These are phyloP conservation scores for Buceros bicornis DNA, from an alignment of 2,797 vertebrate genomes.

Conservation along the genomic window DNA sequence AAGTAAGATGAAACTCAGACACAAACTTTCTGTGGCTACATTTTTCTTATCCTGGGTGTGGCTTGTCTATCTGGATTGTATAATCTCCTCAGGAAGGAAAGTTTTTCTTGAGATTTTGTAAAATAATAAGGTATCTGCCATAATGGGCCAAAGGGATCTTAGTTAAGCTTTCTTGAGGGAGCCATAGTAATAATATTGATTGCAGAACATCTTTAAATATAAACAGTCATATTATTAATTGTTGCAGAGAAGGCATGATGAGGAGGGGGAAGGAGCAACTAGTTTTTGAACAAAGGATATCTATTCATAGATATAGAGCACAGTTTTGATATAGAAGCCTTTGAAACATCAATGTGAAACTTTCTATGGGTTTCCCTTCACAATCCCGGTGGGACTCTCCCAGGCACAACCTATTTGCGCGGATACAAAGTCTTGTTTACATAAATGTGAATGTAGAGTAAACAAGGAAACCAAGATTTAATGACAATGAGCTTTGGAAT, in stretches of 20 bases:
- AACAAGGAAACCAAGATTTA: not conserved
- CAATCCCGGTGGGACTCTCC: not conserved
- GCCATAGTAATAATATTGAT: not conserved
- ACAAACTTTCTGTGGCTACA: not conserved
- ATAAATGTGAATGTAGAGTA: not conserved
- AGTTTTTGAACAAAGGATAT: not conserved
- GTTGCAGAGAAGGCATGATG: not conserved
- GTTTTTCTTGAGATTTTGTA: not conserved
- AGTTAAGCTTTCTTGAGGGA: not conserved
- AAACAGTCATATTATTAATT: not conserved
- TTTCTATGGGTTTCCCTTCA: not conserved
- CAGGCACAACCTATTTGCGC: not conserved
- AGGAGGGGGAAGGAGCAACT: not conserved
- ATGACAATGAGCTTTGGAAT: not conserved
- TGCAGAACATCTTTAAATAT: not conserved
- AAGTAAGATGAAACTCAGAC: not conserved
- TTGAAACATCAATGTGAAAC: slow-evolving; percentile 2
- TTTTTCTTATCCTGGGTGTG: not conserved
- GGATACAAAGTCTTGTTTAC: not conserved
- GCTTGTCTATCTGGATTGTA: not conserved
- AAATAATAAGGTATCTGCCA: not conserved
- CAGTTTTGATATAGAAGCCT: not conserved
- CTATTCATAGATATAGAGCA: not conserved
- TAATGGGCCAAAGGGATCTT: not conserved
- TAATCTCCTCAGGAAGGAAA: not conserved